Base-by-base conservation (phyloP, 2,113 vertebrate species). In the Proteles cristata region DNA sequence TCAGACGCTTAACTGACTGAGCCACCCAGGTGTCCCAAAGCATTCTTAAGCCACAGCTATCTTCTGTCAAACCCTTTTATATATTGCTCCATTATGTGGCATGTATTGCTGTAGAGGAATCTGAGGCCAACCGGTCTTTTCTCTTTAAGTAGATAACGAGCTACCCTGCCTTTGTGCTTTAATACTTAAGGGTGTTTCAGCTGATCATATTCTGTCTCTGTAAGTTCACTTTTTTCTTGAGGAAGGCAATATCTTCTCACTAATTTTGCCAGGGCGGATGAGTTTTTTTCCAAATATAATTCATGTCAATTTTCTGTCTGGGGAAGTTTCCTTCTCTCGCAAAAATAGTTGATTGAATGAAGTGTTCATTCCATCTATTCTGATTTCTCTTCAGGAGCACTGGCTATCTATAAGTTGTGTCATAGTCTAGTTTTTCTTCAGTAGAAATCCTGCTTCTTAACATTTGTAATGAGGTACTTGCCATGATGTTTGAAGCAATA, bases 381-480 rank as follows among this genome's bases (percentile, higher is more conserved):
- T 88, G 63, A 3, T 83, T 93, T 77, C 16, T 77, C n/a, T 45
- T 43, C 0, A 69, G 28, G 19, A 90, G n/a, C 4, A 74, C 15
- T 73, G 12, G 12, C 66, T 94, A 39, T 76, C 73, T 4, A 1
- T 15, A 63, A 61, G 28, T 16, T 76, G 76, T 95, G 33, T 85
- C 48, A 31, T n/a, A 86, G 76, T 58, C 26, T 3, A 50, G 14
- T 91, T 91, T 89, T 90, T 81, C 77, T 79, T 39, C n/a, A 63
- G 61, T 88, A 93, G 71, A 31, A 76, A 43, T 82, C 90, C 50
- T 94, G 17, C 45, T 66, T 89, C 16, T 69, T 97, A 82, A 61
- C 39, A 66, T 85, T 82, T 90, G 31, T 74, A 76, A 74, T 16
- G 25, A 81, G 17, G 11, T 79, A 26, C 61, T 87, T 90, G 31